Base-by-base conservation (phyloP, 2,113 vertebrate species). In the Hippocampus comes region DNA sequence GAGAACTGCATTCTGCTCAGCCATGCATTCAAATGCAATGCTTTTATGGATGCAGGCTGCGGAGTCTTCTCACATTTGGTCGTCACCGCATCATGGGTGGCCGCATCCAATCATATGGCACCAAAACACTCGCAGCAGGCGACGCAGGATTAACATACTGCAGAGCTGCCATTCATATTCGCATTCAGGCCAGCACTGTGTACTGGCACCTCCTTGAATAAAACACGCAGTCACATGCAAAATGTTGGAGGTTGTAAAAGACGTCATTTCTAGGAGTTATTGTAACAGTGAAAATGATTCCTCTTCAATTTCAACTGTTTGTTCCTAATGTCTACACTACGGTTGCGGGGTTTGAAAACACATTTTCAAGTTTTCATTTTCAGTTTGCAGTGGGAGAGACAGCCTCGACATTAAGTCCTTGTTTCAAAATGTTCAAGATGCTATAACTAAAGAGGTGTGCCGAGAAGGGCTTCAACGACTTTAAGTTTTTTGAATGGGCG, bases 81-180 rank as follows among this genome's bases (percentile, higher is more conserved):
- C 61, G 18, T 43, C 43, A 4, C 63, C 17, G 43, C 53, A 67
- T 79, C 80, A 73, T 60, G 25, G 46, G 73, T 71, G 72, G 74
- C 74, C 74, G 67, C 46, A 14, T 69, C 80, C 77, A 78, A 67
- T 73, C 82, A 63, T 64, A 79, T 74, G 57, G 68, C 60, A 74
- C 46, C 67, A 67, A 78, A 74, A 77, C 61, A 71, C 51, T 80
- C 74, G 18, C 72, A 78, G 69, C 69, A 60, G 64, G 65, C 69
- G 46, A 75, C 14, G 15, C 55, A 70, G 64, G 74, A 79, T 85
- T 83, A 84, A 23, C 72, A 71, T 73, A 68, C 72, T 57, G 65
- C 46, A 59, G 74, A 83, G 72, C 74, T 63, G 55, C 48, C 63
- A 70, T 7, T 80, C 73, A 53, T 21, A 63, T 72, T 76, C 63